Conservation (phyloP, 1,140 invertebrate species). For the Triops longicaudatus region DNA sequence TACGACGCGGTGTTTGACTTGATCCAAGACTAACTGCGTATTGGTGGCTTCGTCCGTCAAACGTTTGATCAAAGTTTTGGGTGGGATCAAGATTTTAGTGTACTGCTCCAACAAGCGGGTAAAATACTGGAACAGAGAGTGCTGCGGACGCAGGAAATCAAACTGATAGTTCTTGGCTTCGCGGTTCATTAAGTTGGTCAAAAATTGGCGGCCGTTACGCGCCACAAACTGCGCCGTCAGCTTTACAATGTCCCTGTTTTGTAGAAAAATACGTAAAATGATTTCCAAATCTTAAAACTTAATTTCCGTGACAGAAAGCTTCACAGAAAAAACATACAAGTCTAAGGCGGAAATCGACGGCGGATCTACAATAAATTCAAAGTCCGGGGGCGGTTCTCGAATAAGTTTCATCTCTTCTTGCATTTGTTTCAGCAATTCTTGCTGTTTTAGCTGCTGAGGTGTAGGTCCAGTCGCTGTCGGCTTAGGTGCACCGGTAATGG, state of each 20-base stretch:
- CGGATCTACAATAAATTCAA: constrained; percentile 96
- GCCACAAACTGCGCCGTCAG: constrained; percentile 98
- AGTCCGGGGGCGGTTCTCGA: constrained; percentile 89
- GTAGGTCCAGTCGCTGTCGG: constrained; percentile 39
- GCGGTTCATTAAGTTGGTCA: constrained; percentile 96
- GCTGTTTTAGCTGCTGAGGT: constrained; percentile 68
- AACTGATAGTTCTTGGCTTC: constrained; percentile 98
- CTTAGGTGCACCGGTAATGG: constrained; percentile 29
- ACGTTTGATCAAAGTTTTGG: constrained; percentile 76
- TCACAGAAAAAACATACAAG: constrained; percentile 53
- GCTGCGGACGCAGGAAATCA: constrained; percentile 96
- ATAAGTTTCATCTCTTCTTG: constrained; percentile 66
- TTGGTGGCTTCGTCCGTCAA: constrained; percentile 68
- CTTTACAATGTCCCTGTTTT: constrained; percentile 90
- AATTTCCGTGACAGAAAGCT: constrained; percentile 27
- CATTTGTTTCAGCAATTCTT: constrained; percentile 80
- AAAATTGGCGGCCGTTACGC: constrained; percentile 92
- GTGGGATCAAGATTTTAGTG: constrained; percentile 88
- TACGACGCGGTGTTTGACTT: constrained; percentile 88
- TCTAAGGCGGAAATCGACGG: constrained; percentile 98
- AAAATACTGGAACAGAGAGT: constrained; percentile 97
- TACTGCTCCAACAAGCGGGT: constrained; percentile 97
- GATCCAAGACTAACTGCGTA: constrained; percentile 69
- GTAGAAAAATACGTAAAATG: too few species aligned
- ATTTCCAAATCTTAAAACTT: constrained; percentile 17